These are phyloP conservation scores for Aplocera efformata DNA, from an alignment of 2,888 invertebrate genomes.

Conservation along the genomic window DNA sequence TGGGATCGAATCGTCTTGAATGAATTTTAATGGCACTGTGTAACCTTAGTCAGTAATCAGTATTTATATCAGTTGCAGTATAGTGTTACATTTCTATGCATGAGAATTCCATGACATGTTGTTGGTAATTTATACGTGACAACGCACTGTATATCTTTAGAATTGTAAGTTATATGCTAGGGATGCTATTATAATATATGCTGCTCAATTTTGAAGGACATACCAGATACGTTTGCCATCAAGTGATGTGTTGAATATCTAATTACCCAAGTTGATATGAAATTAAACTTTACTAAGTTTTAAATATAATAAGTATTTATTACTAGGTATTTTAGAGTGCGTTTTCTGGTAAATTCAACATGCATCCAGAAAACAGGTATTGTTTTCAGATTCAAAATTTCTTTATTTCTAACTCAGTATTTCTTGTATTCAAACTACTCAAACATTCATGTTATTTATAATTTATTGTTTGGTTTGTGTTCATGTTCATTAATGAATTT, in stretches of 20 bases:
- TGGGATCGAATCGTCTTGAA: constrained; percentile 26
- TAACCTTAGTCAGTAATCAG: constrained; percentile 43
- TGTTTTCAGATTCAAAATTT: too few relatives aligned
- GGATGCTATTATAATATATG: constrained; percentile 6
- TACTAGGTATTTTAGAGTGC: constrained; percentile 14
- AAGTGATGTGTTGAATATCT: constrained; percentile 12
- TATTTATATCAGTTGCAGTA: constrained; percentile 37
- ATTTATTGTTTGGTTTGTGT: too few relatives aligned
- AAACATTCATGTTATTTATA: too few relatives aligned
- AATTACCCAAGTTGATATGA: constrained; percentile 6
- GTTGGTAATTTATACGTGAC: constrained; percentile 19
- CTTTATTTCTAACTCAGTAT: too few relatives aligned
- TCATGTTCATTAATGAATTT: too few relatives aligned
- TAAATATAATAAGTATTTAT: too few relatives aligned
- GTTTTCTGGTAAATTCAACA: constrained; percentile 6
- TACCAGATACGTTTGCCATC: constrained; percentile 6
- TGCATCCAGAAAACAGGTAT: too few relatives aligned
- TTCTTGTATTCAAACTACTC: too few relatives aligned
- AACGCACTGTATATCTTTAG: constrained; percentile 16
- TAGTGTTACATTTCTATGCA: constrained; percentile 20
- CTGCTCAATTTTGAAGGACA: constrained; percentile 20
- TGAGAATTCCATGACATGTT: constrained; percentile 24
- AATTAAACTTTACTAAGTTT: too few relatives aligned
- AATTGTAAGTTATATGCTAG: constrained; percentile 3
- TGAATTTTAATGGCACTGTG: constrained; percentile 21